phyloP scores from a whole-genome alignment of 2,888 invertebrate species.

The Andrena chrysosceles region DNA sequence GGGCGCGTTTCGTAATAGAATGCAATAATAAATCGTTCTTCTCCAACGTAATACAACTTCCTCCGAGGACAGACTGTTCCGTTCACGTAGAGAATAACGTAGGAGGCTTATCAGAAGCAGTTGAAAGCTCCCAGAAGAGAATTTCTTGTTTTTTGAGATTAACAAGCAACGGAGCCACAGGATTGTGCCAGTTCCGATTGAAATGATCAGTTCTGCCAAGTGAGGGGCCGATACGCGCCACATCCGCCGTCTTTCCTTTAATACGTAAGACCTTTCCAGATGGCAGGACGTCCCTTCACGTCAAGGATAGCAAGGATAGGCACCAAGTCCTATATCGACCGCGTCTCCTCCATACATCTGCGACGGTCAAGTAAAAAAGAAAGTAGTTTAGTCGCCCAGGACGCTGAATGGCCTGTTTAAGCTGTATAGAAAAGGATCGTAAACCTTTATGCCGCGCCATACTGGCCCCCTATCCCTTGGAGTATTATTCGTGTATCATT shows the following conservation, averaged over 20 bases:
- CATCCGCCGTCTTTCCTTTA: conserved; percentile 14
- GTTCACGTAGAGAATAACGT: too few species aligned
- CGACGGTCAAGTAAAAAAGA: conserved; percentile 47
- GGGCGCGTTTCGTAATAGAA: not conserved
- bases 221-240: conserved; percentile 15
- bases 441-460: conserved; percentile 44
- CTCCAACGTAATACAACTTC: too few species aligned
- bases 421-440: conserved; percentile 57
- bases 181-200: conserved; percentile 18
- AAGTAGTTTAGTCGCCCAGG: conserved; percentile 55
- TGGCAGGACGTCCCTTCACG: conserved; percentile 25
- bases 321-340: conserved; percentile 43
- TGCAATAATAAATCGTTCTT: too few species aligned
- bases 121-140: not conserved
- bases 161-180: not conserved
- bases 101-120: too few species aligned
- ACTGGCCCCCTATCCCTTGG: conserved; percentile 2
- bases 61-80: too few species aligned
- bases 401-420: conserved; percentile 58
- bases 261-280: conserved; percentile 1
- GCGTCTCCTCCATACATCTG: conserved; percentile 19
- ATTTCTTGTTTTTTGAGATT: conserved; percentile 8
- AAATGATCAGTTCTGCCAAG: conserved; percentile 17
- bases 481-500: conserved; percentile 46
- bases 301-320: conserved; percentile 30